Base-by-base conservation (phyloP, 1,140 invertebrate species). In the Gonatopus flavifemur region DNA sequence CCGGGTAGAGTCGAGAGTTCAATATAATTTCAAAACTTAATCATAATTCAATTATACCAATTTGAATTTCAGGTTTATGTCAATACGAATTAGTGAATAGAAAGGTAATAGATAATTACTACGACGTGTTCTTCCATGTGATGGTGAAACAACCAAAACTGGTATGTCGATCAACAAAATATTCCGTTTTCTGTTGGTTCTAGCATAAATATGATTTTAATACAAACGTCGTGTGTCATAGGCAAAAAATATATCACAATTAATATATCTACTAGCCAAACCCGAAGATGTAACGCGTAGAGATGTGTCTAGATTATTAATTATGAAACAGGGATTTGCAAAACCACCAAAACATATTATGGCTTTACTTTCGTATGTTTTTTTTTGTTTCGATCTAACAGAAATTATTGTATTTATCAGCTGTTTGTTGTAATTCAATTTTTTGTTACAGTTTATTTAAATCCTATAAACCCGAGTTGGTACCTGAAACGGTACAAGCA, bases 401-500 rank as follows among this genome's bases (percentile, higher is more conserved):
- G 9, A 44, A 18, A 32, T 22, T 35, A 21, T 32, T 21, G 35
- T 16, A 44, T 22, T 21, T 12, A 21, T 24, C 24, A 52, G 15
- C 28, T 16, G n/a, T 22, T 45, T 33, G 24, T 20, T 30, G 20
- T 24, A 38, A 35, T 24, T 13, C 20, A 40, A 50, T 30, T 9
- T 47, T 35, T n/a, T n/a, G n/a, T 52, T 62, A 46, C 28, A 76
- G 73, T 18, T 54, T 78, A 32, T 79, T 71, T 41, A 79, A 79
- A 47, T 75, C 73, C 1, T 79, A 75, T 28, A 79, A 76, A 53
- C 76, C 77, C 18, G 76, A 78, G 52, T 62, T 72, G 36, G 77
- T 79, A 0, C 76, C 76, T 15, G 76, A 79, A 46, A 70, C 62
- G 47, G 65, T 77, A 36, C 28, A 56, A 15, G 55, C 74, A 6